Conservation (phyloP, 2,888 invertebrate genomes). For the Brachynemurus nebulosus region DNA sequence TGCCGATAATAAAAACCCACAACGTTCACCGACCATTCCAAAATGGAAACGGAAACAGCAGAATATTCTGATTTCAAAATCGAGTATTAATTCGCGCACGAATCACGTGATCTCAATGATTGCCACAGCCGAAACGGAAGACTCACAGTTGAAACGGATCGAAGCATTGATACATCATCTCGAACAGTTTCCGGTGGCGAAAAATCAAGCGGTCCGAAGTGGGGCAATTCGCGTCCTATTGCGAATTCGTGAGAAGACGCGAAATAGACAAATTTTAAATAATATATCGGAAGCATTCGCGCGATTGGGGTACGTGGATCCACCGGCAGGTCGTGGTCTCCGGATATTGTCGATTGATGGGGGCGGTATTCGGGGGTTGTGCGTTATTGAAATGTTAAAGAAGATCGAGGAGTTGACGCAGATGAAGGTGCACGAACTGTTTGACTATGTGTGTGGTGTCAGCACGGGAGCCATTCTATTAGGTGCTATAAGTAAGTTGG, state of each 20-base stretch:
- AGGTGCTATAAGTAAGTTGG: constrained; percentile 46
- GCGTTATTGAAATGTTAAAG: constrained; percentile 69
- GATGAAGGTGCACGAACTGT: constrained; percentile 55
- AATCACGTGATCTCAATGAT: constrained; percentile 51
- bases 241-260: constrained; percentile 33
- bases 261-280: constrained; percentile 28
- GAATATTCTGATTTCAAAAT: constrained; percentile 23
- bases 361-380: constrained; percentile 77
- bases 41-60: constrained; percentile 34
- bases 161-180: constrained; percentile 60
- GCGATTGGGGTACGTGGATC: constrained; percentile 54
- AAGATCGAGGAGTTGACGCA: constrained; percentile 61
- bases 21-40: constrained; percentile 25
- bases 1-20: constrained; percentile 21
- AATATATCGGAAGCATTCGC: constrained; percentile 42
- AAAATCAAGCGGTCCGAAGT: constrained; percentile 58
- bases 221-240: constrained; percentile 53
- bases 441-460: constrained; percentile 77
- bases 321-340: constrained; percentile 58
- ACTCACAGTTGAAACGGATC: constrained; percentile 44
- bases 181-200: constrained; percentile 57
- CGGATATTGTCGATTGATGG: constrained; percentile 78
- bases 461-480: constrained; percentile 74
- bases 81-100: constrained; percentile 48
- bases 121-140: constrained; percentile 38